Evolutionary conservation across 1,140 invertebrate genomes (phyloP).

Genomic region (Helicoverpa zea): DNA sequence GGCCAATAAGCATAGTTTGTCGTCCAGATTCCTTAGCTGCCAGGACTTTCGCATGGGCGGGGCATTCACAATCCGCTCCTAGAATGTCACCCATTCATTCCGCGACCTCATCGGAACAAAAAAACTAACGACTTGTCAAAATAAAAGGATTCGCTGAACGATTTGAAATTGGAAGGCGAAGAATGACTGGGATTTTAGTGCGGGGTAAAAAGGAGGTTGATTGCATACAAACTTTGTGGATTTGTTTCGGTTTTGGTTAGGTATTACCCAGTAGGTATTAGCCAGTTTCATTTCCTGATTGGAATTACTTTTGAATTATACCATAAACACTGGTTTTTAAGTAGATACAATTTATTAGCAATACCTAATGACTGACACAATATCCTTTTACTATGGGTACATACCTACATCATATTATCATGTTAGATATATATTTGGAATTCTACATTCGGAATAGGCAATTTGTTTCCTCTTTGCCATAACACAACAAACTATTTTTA

Average conservation of each 20-base stretch:
- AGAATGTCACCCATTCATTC: constrained; percentile 41
- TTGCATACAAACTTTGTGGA: not conserved
- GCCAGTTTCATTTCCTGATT: no score
- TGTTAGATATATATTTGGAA: not conserved
- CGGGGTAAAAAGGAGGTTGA: not conserved
- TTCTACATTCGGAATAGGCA: no score
- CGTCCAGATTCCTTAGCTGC: not conserved
- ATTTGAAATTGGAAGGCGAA: constrained; percentile 35
- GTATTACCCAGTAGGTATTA: no score
- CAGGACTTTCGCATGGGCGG: constrained; percentile 19
- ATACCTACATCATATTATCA: no score
- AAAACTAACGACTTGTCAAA: constrained; percentile 38
- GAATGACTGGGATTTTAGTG: not conserved
- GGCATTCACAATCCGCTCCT: not conserved
- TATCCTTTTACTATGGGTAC: no score
- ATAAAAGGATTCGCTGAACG: constrained; percentile 14
- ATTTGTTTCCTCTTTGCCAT: no score
- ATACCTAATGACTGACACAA: no score
- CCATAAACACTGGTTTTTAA: no score
- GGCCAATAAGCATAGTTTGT: constrained; percentile 42
- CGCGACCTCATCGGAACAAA: constrained; percentile 2
- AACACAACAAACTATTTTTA: no score
- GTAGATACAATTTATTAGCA: no score
- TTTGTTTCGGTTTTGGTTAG: not conserved
- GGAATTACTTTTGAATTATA: not conserved